A percentile compares a stretch with the other conserved stretches of the same genome.
Evolutionary conservation across 1,140 invertebrate genomes (phyloP).

Genomic region (Cepaea nemoralis): DNA sequence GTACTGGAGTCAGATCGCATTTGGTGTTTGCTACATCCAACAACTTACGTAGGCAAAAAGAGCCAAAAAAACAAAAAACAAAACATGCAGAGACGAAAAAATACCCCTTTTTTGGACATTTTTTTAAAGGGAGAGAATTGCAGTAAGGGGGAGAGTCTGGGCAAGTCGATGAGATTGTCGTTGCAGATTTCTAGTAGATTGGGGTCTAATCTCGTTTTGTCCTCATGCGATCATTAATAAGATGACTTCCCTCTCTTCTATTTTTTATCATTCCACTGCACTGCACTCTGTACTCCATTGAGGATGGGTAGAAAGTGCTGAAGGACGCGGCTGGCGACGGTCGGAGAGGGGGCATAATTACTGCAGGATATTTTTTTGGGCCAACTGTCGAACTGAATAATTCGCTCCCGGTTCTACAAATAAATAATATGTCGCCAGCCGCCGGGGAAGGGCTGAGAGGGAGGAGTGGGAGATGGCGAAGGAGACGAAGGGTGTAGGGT

Average conservation of each 20-base stretch:
- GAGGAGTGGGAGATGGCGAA: too few species aligned
- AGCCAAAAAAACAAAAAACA: too few species aligned
- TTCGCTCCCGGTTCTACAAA: not conserved
- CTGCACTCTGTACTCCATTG: not conserved
- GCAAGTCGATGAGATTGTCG: not conserved
- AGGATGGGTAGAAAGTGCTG: not conserved
- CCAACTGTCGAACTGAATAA: constrained; percentile 6
- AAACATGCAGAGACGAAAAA: too few species aligned
- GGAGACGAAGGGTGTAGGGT: too few species aligned
- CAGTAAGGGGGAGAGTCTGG: not conserved
- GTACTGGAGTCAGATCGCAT: too few species aligned
- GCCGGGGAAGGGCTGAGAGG: too few species aligned
- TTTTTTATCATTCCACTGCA: not conserved
- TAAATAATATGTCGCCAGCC: not conserved
- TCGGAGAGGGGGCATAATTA: constrained; percentile 6
- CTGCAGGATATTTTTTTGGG: not conserved
- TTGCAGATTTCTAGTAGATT: constrained; percentile 8
- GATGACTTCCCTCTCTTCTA: not conserved
- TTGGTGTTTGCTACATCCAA: too few species aligned
- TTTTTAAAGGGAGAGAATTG: not conserved
- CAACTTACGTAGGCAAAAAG: too few species aligned
- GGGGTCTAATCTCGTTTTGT: constrained; percentile 9
- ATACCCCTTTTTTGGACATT: too few species aligned
- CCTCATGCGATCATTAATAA: constrained; percentile 13
- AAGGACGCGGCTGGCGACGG: not conserved